A percentile compares a stretch with the other conserved stretches of the same genome.
Evolutionary conservation across 2,888 invertebrate genomes (phyloP).

Genomic region (Volucella inflata): DNA sequence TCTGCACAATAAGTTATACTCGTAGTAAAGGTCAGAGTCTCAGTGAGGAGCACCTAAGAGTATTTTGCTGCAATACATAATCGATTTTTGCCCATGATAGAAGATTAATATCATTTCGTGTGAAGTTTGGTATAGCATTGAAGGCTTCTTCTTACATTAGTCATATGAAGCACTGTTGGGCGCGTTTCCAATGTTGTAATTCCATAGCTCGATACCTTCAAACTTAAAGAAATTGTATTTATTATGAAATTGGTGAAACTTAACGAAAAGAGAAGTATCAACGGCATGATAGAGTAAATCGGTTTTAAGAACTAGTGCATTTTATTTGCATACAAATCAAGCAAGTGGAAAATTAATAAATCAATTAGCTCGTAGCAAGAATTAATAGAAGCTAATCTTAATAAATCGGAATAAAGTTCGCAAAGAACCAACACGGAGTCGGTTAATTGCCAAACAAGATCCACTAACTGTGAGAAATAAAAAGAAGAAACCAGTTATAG

Average conservation of each 20-base stretch:
- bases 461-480: slow-evolving; percentile 25
- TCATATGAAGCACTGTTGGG: slow-evolving; percentile 28
- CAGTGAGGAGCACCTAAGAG: background rate
- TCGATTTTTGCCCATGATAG: slow-evolving; percentile 8
- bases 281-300: no score
- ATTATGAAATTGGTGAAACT: background rate
- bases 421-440: slow-evolving; percentile 10
- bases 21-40: slow-evolving; percentile 32
- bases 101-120: slow-evolving; percentile 56
- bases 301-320: no score
- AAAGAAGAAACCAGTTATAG: background rate
- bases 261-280: no score
- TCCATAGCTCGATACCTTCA: background rate
- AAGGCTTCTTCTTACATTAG: slow-evolving; percentile 39
- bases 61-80: slow-evolving; percentile 1
- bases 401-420: slow-evolving; percentile 27
- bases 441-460: slow-evolving; percentile 22
- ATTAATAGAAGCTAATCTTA: slow-evolving; percentile 11
- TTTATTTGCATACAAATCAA: background rate
- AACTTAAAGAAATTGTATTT: slow-evolving; percentile 12
- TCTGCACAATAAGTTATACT: background rate
- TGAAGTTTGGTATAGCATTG: slow-evolving; percentile 25
- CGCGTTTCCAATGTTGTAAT: background rate
- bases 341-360: background rate
- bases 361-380: background rate